Evolutionary conservation across 2,113 vertebrate genomes (phyloP).

Genomic region (Heterochromis multidens): DNA sequence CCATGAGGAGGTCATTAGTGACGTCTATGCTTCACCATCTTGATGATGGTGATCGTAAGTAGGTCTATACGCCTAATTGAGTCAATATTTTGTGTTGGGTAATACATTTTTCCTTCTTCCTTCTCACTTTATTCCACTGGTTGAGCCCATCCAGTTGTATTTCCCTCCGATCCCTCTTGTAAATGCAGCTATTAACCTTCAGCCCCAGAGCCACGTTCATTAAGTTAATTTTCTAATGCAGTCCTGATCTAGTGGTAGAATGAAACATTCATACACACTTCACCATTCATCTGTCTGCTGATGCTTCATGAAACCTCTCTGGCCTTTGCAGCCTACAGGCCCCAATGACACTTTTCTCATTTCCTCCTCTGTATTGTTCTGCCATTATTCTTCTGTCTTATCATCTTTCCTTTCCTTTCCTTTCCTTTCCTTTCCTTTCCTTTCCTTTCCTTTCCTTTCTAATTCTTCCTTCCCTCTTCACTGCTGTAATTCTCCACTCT

Average conservation of each 20-base stretch:
- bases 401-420: background rate
- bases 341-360: conserved; percentile 40
- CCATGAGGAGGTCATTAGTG: background rate
- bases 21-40: background rate
- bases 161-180: background rate
- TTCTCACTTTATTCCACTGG: background rate
- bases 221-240: conserved; percentile 9
- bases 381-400: conserved; percentile 25
- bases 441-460: background rate
- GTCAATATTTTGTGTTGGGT: background rate
- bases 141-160: background rate
- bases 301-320: conserved; percentile 24
- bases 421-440: background rate
- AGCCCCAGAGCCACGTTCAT: conserved; percentile 28
- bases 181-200: conserved; percentile 28
- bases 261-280: conserved; percentile 51
- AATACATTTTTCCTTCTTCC: background rate
- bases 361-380: conserved; percentile 39
- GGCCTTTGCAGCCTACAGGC: conserved; percentile 38
- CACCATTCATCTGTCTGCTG: conserved; percentile 41
- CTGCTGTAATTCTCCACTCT: background rate
- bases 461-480: background rate
- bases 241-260: conserved; percentile 28
- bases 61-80: background rate
- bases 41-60: background rate